Evolutionary conservation across 2,888 invertebrate genomes (phyloP).

Genomic region (Amblyjoppa fuscipennis): DNA sequence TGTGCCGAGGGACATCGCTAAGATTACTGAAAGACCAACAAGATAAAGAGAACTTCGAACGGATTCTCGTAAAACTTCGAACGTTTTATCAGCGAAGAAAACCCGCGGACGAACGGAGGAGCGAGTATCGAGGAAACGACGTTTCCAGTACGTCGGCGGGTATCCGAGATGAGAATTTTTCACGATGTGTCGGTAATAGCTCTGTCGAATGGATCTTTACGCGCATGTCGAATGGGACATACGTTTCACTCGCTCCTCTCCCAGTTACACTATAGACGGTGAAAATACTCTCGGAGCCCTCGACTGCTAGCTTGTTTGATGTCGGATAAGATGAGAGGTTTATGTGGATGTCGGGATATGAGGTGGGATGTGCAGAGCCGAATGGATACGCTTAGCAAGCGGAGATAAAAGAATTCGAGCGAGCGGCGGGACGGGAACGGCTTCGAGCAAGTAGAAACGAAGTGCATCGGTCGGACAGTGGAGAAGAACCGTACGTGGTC

Average conservation of each 20-base stretch:
- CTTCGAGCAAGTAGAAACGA: slow-evolving; percentile 42
- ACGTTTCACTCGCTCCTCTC: slow-evolving; percentile 7
- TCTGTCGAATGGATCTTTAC: slow-evolving; percentile 26
- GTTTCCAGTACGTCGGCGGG: not conserved
- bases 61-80: not conserved
- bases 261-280: slow-evolving; percentile 9
- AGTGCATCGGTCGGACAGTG: slow-evolving; percentile 37
- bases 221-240: not conserved
- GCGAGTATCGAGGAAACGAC: not conserved
- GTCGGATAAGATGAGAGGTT: slow-evolving; percentile 14
- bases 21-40: not conserved
- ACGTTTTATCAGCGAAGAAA: slow-evolving; percentile 3
- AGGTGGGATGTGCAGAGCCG: not conserved
- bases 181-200: slow-evolving; percentile 47
- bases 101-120: not conserved
- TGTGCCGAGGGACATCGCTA: not conserved
- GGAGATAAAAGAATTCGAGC: not conserved
- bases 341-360: not conserved
- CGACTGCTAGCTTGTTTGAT: slow-evolving; percentile 13
- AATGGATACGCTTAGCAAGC: not conserved
- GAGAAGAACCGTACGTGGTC: slow-evolving; percentile 21
- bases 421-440: slow-evolving; percentile 9
- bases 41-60: not conserved
- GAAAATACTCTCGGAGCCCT: slow-evolving; percentile 39
- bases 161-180: slow-evolving; percentile 14